Evolutionary conservation across 2,113 vertebrate genomes (phyloP).

Genomic region (Tringa solitaria): DNA sequence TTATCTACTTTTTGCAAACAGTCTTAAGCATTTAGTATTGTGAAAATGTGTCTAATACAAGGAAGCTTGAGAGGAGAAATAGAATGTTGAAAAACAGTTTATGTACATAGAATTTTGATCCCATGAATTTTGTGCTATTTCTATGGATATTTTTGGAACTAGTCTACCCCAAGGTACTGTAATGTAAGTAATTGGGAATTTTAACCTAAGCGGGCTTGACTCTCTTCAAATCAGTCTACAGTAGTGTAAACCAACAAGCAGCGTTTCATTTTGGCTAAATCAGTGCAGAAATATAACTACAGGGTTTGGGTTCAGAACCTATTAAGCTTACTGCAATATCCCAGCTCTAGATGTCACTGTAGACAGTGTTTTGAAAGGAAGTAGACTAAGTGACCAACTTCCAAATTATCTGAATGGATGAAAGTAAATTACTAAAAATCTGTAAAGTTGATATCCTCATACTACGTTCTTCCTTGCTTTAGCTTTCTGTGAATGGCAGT

Average conservation of each 20-base stretch:
- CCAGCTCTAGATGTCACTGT: constrained; percentile 59
- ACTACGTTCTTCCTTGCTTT: neutral
- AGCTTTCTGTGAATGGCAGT: neutral
- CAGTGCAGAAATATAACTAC: neutral
- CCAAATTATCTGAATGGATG: neutral
- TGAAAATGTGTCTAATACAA: neutral
- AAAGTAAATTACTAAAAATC: neutral
- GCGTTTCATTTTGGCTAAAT: neutral
- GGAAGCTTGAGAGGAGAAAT: neutral
- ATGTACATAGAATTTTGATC: neutral
- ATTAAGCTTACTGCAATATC: neutral
- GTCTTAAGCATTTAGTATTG: neutral
- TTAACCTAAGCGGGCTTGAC: neutral
- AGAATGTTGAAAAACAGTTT: neutral
- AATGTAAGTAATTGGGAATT: neutral
- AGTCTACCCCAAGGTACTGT: neutral
- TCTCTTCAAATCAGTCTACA: neutral
- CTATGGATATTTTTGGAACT: neutral
- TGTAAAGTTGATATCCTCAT: neutral
- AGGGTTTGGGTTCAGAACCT: neutral
- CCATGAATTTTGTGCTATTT: neutral
- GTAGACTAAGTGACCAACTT: neutral
- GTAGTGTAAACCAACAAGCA: neutral
- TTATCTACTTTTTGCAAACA: neutral
- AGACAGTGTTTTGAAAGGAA: constrained; percentile 2